A percentile compares a stretch with the other conserved stretches of the same genome.
These are phyloP conservation scores for Lordiphosa fenestrarum DNA, from an alignment of 2,888 invertebrate species.

Conservation along the genomic window DNA sequence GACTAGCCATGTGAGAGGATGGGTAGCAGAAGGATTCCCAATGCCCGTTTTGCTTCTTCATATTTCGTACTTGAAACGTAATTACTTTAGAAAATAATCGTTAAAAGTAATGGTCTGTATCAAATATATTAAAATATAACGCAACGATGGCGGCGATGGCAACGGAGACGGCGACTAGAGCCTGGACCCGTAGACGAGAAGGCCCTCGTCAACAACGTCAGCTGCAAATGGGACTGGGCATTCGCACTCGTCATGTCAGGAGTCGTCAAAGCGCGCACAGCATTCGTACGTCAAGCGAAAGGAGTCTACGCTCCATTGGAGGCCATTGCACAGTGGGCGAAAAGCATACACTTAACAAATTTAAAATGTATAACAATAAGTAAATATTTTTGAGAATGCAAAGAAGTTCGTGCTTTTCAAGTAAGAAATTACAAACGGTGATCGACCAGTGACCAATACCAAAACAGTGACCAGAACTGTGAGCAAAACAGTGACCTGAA, in stretches of 20 bases:
- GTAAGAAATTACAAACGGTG: too few species aligned
- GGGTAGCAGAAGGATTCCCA: conserved; percentile 30
- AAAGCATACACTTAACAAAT: neutral
- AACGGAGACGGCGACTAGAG: conserved; percentile 26
- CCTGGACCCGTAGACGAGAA: conserved; percentile 19
- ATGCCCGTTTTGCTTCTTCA: conserved; percentile 59
- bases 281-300: conserved; percentile 55
- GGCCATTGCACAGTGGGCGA: conserved; percentile 32
- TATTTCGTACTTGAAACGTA: conserved; percentile 77
- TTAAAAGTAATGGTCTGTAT: conserved; percentile 79
- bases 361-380: too few species aligned
- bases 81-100: conserved; percentile 79
- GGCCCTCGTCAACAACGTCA: conserved; percentile 39
- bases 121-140: conserved; percentile 79
- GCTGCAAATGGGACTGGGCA: conserved; percentile 40
- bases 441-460: too few species aligned
- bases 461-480: too few species aligned
- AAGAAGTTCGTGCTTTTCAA: too few species aligned
- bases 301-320: conserved; percentile 60
- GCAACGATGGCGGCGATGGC: conserved; percentile 49
- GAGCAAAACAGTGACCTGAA: too few species aligned
- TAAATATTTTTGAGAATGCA: too few species aligned
- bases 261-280: conserved; percentile 62
- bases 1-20: conserved; percentile 51
- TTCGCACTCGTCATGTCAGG: conserved; percentile 73